Evolutionary conservation across 1,140 invertebrate species (phyloP).

Genomic region (Acyrthosiphon pisum): DNA sequence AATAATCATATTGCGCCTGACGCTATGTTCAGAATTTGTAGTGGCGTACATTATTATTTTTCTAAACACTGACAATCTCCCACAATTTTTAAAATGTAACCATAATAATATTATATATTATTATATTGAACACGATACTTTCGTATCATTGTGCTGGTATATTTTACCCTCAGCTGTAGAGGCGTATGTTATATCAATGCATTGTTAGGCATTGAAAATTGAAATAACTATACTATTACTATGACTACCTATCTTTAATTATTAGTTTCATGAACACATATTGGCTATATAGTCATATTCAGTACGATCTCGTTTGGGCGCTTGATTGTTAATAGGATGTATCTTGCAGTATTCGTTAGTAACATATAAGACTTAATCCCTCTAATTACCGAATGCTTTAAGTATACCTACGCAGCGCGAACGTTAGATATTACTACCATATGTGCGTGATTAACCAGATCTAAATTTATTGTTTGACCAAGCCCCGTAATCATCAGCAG

Average conservation of each 20-base stretch:
- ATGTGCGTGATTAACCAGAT: neutral
- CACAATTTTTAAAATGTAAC: neutral
- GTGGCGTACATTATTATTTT: neutral
- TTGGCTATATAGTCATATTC: neutral
- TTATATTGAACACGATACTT: neutral
- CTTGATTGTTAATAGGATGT: neutral
- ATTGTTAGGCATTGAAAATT: neutral
- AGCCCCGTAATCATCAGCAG: neutral
- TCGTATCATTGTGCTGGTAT: neutral
- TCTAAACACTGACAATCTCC: neutral
- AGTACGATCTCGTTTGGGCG: neutral
- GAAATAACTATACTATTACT: neutral
- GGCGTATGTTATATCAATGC: neutral
- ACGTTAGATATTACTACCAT: neutral
- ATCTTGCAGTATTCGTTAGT: neutral
- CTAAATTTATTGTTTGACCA: neutral
- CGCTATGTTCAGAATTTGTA: neutral
- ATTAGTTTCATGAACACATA: neutral
- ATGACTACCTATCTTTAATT: neutral
- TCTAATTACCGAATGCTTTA: slow-evolving; percentile 10
- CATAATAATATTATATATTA: neutral
- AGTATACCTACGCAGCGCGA: neutral
- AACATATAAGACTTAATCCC: neutral
- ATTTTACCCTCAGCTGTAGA: neutral
- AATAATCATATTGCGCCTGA: neutral